These are phyloP conservation scores for Pachliopta kotzebuea DNA, from an alignment of 2,888 invertebrate species.

Conservation along the genomic window DNA sequence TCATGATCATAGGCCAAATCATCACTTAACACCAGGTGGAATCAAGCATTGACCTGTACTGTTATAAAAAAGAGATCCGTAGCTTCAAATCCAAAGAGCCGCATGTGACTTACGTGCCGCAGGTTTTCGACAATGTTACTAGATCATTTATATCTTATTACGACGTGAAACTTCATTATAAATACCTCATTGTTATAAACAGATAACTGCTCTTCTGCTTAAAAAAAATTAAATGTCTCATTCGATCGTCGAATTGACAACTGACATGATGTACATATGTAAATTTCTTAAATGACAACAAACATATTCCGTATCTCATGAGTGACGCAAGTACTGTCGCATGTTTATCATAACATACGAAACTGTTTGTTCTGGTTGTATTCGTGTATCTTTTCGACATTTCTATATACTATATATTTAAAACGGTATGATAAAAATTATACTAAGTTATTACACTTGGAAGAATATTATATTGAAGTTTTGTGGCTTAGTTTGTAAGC, in stretches of 20 bases:
- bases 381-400: conserved; percentile 13
- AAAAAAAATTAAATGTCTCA: not conserved
- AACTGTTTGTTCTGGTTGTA: conserved; percentile 18
- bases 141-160: too few relatives aligned
- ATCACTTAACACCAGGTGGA: too few relatives aligned
- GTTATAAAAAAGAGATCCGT: too few relatives aligned
- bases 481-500: too few relatives aligned
- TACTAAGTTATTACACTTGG: not conserved
- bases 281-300: conserved; percentile 16
- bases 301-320: conserved; percentile 11
- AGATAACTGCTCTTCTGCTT: not conserved
- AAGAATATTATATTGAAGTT: not conserved
- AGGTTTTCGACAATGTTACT: too few relatives aligned
- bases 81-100: too few relatives aligned
- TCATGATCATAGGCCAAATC: too few relatives aligned
- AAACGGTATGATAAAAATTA: not conserved
- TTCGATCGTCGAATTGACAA: not conserved
- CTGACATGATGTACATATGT: not conserved
- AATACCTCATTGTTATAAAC: too few relatives aligned
- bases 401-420: not conserved
- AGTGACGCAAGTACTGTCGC: conserved; percentile 12
- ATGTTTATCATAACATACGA: conserved; percentile 23
- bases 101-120: too few relatives aligned
- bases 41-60: too few relatives aligned
- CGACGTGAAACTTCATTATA: too few relatives aligned